These are phyloP conservation scores for Esox lucius DNA, from an alignment of 2,797 vertebrate genomes.

Conservation along the genomic window DNA sequence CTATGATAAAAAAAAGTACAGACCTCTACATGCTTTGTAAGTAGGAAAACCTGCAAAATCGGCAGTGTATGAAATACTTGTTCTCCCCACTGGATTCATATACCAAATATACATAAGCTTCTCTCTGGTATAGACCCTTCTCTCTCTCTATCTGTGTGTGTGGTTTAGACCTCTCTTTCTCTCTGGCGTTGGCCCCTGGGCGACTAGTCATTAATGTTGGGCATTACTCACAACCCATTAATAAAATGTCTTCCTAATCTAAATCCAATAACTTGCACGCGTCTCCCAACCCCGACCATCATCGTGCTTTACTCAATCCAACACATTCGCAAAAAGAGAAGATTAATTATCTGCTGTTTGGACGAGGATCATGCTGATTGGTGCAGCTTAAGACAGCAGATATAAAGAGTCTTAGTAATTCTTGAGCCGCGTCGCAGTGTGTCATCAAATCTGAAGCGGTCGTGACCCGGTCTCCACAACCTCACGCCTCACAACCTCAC, in stretches of 20 bases:
- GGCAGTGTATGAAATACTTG: too few species aligned
- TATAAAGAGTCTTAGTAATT: slow-evolving; percentile 80
- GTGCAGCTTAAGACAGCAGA: slow-evolving; percentile 67
- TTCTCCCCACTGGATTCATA: too few species aligned
- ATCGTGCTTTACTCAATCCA: slow-evolving; percentile 57
- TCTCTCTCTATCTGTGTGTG: not conserved
- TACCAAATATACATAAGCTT: too few species aligned
- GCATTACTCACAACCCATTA: slow-evolving; percentile 74
- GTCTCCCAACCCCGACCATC: slow-evolving; percentile 55
- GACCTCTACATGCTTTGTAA: too few species aligned
- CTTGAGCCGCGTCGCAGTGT: slow-evolving; percentile 65
- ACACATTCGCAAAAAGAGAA: slow-evolving; percentile 57
- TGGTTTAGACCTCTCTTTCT: not conserved
- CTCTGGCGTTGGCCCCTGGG: slow-evolving; percentile 38
- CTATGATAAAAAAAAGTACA: too few species aligned
- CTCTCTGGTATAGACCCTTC: too few species aligned
- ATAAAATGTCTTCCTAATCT: slow-evolving; percentile 72
- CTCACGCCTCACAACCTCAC: slow-evolving; percentile 4
- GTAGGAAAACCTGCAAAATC: too few species aligned
- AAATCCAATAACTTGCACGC: slow-evolving; percentile 78
- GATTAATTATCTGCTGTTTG: slow-evolving; percentile 82
- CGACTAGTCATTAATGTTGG: slow-evolving; percentile 68
- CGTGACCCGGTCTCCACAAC: slow-evolving; percentile 9
- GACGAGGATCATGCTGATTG: slow-evolving; percentile 78
- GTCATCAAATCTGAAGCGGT: slow-evolving; percentile 66